Conservation (phyloP, 2,113 vertebrate species). For the Romanogobio albipinnatus region DNA sequence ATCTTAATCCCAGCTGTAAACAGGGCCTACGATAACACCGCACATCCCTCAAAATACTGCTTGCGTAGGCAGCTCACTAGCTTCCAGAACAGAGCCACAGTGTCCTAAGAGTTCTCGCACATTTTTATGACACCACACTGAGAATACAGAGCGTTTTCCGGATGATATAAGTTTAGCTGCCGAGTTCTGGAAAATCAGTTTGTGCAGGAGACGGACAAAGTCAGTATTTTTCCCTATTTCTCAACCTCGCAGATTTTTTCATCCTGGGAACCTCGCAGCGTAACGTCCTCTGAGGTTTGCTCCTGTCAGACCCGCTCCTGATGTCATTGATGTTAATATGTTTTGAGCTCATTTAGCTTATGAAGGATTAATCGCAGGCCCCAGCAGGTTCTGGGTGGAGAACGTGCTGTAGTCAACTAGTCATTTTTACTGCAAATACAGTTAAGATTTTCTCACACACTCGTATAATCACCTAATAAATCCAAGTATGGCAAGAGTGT, state of each 20-base stretch:
- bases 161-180: not conserved
- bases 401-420: not conserved
- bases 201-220: not conserved
- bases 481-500: not conserved
- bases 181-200: conserved; percentile 13
- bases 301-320: not conserved
- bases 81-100: not conserved
- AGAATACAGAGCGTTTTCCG: not conserved
- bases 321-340: conserved; percentile 19
- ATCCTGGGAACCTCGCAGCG: not conserved
- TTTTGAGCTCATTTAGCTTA: not conserved
- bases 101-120: not conserved
- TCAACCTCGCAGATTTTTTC: not conserved
- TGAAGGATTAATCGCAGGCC: conserved; percentile 25
- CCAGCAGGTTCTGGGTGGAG: conserved; percentile 6
- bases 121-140: conserved; percentile 4
- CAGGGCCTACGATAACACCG: no score
- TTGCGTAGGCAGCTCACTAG: no score
- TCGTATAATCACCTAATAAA: conserved; percentile 26
- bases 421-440: not conserved
- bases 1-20: no score
- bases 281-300: not conserved
- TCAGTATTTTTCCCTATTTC: not conserved
- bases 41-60: no score
- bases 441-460: conserved; percentile 2